Conservation (phyloP, 2,888 invertebrate genomes). For the Drosophila prostipennis region DNA sequence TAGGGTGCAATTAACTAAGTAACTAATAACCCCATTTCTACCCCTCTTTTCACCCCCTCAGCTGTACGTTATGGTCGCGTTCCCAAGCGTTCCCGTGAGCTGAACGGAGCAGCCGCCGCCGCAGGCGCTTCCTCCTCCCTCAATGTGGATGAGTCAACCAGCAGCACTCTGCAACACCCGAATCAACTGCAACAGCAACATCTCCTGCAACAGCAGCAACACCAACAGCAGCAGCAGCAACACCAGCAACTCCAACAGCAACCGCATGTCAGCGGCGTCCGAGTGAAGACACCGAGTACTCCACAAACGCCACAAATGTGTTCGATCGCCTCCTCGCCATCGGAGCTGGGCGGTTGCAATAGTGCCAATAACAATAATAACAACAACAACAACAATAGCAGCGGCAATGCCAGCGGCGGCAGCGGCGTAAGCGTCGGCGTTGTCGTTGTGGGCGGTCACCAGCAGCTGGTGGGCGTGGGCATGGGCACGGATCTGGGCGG, state of each 20-base stretch:
- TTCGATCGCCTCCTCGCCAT: conserved; percentile 84
- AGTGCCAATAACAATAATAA: conserved; percentile 78
- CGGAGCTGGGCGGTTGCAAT: conserved; percentile 83
- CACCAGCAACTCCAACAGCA: conserved; percentile 63
- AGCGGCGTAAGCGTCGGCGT: conserved; percentile 69
- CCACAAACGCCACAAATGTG: conserved; percentile 85
- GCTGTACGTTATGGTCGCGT: conserved; percentile 98
- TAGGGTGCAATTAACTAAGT: background rate
- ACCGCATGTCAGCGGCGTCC: conserved; percentile 79
- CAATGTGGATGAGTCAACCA: conserved; percentile 70
- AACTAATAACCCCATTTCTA: background rate
- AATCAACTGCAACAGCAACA: conserved; percentile 52
- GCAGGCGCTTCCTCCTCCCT: conserved; percentile 52
- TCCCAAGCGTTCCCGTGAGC: conserved; percentile 95
- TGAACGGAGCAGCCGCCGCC: conserved; percentile 84
- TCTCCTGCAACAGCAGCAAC: conserved; percentile 44
- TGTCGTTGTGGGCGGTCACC: conserved; percentile 66
- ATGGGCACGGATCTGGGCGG: conserved; percentile 55
- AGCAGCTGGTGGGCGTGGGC: conserved; percentile 59
- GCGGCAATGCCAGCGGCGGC: conserved; percentile 53
- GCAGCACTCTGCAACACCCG: conserved; percentile 60
- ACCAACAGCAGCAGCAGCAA: conserved; percentile 44
- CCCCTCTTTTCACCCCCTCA: conserved; percentile 83
- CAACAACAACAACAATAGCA: conserved; percentile 37
- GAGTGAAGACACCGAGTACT: conserved; percentile 85